phyloP scores from a whole-genome alignment of 2,113 vertebrate species.

The Megaleporinus macrocephalus region DNA sequence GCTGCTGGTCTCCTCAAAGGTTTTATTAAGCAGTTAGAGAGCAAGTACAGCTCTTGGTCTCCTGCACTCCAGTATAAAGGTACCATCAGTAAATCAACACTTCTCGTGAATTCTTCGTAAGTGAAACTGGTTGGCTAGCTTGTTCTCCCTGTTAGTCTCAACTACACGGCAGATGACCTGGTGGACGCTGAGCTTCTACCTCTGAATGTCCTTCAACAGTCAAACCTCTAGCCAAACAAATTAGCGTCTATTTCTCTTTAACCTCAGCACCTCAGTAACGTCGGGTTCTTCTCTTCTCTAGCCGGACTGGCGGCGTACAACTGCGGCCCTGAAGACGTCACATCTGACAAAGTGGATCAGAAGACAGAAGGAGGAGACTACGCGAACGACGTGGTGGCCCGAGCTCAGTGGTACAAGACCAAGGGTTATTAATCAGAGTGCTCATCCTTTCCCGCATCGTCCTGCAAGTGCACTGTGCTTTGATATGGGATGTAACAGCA shows the following conservation, averaged over 20 bases:
- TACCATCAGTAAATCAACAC: not conserved
- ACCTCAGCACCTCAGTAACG: too few relatives aligned
- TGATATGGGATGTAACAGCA: not conserved
- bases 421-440: not conserved
- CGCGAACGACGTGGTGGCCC: not conserved
- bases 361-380: not conserved
- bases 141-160: too few relatives aligned
- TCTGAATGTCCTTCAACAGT: too few relatives aligned
- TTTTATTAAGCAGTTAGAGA: not conserved
- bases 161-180: too few relatives aligned
- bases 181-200: too few relatives aligned
- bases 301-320: not conserved
- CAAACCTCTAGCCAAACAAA: too few relatives aligned
- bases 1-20: not conserved
- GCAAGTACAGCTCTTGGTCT: not conserved
- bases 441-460: not conserved
- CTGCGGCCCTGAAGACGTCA: not conserved
- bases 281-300: not conserved
- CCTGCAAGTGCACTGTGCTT: not conserved
- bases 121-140: too few relatives aligned
- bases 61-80: slow-evolving; percentile 3
- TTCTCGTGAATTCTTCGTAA: too few relatives aligned
- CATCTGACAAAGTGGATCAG: not conserved
- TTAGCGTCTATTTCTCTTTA: too few relatives aligned
- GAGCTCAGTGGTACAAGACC: not conserved